Conservation (phyloP, 2,797 vertebrate species). For the Pipistrellus kuhlii region DNA sequence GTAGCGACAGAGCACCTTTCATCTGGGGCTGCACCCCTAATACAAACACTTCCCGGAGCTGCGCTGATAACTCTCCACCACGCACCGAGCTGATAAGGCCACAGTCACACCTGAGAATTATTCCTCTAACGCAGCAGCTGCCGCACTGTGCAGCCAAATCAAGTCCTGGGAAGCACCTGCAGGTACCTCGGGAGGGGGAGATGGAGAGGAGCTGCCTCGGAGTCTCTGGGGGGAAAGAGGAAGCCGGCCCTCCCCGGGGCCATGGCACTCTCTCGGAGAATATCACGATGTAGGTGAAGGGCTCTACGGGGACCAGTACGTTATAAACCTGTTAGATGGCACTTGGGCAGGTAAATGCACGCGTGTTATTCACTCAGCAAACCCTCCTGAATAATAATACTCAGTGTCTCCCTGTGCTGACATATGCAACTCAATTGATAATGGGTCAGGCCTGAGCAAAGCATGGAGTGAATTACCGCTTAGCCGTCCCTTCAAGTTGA, state of each 20-base stretch:
- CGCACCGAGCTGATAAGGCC: slow-evolving; percentile 43
- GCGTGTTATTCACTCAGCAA: slow-evolving; percentile 83
- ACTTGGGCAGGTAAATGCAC: slow-evolving; percentile 85
- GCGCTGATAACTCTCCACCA: background rate
- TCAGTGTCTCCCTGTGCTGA: slow-evolving; percentile 81
- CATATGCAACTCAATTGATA: slow-evolving; percentile 86
- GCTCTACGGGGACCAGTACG: slow-evolving; percentile 80
- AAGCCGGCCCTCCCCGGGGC: background rate
- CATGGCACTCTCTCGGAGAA: slow-evolving; percentile 71
- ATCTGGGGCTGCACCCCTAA: background rate
- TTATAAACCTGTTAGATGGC: slow-evolving; percentile 82
- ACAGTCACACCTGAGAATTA: background rate
- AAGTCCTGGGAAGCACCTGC: background rate
- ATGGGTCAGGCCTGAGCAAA: slow-evolving; percentile 85
- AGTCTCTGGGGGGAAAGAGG: background rate
- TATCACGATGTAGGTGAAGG: slow-evolving; percentile 80
- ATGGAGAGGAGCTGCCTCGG: background rate
- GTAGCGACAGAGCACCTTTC: background rate
- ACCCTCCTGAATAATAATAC: slow-evolving; percentile 84
- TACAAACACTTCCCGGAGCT: background rate
- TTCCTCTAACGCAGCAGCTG: background rate
- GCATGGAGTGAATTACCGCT: slow-evolving; percentile 84
- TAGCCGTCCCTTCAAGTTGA: slow-evolving; percentile 82
- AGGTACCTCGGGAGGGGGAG: background rate
- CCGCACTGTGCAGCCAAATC: background rate